phyloP scores from a whole-genome alignment of 1,140 invertebrate genomes.

The Drosophila cardini region DNA sequence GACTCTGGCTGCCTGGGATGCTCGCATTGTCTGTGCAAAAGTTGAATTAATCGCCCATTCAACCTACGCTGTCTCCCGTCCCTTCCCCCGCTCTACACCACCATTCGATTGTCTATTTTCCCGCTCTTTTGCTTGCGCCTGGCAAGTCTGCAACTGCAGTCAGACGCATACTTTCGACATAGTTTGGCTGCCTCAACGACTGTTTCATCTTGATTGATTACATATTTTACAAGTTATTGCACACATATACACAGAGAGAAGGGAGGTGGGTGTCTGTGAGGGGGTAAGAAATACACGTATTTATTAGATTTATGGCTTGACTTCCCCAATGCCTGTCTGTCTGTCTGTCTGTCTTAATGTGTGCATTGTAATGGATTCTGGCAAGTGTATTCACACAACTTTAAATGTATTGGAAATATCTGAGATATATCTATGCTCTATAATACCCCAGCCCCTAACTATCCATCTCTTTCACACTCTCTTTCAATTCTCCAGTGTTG shows the following conservation, averaged over 20 bases:
- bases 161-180: constrained; percentile 79
- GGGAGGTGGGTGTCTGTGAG: neutral
- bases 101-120: neutral
- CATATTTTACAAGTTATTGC: constrained; percentile 83
- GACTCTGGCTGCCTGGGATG: constrained; percentile 5
- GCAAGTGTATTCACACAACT: constrained; percentile 76
- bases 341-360: constrained; percentile 31
- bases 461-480: neutral
- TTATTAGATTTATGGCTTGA: constrained; percentile 80
- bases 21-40: constrained; percentile 73
- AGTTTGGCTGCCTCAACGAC: constrained; percentile 79
- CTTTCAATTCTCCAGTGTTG: constrained; percentile 13
- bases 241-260: constrained; percentile 41
- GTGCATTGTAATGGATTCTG: constrained; percentile 70
- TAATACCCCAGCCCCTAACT: neutral
- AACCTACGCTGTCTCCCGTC: neutral
- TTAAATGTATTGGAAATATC: constrained; percentile 81
- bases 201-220: constrained; percentile 83
- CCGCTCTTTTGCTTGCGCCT: neutral
- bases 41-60: constrained; percentile 74
- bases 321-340: constrained; percentile 34
- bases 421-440: constrained; percentile 32
- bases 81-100: neutral
- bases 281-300: constrained; percentile 69
- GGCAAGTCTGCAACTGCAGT: constrained; percentile 60